Evolutionary conservation across 2,113 vertebrate genomes (phyloP).

Genomic region (Zosterops japonicus): DNA sequence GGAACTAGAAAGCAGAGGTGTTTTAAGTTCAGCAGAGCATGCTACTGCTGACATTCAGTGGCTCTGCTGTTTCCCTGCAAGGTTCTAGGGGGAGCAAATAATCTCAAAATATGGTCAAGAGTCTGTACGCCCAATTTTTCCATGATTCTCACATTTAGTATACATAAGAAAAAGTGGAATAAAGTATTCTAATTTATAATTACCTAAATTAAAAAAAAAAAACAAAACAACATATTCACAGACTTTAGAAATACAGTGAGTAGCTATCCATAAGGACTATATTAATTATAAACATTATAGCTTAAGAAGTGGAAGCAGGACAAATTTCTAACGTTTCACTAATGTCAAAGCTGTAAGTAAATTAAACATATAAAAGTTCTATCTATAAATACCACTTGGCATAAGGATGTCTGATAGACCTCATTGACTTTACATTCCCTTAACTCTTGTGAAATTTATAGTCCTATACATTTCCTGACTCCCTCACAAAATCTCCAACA

Average conservation of each 20-base stretch:
- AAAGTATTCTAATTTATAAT: not conserved
- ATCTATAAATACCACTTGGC: not conserved
- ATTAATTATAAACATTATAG: not conserved
- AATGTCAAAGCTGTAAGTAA: not conserved
- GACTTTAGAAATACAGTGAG: not conserved
- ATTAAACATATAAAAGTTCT: not conserved
- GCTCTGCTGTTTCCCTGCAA: not conserved
- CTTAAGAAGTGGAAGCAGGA: not conserved
- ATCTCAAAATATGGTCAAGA: slow-evolving; percentile 1
- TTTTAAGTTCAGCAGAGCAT: slow-evolving; percentile 60
- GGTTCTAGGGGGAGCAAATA: not conserved
- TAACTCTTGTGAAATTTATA: not conserved
- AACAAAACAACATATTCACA: not conserved
- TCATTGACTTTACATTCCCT: not conserved
- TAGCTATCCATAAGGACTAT: not conserved
- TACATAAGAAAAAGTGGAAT: not conserved
- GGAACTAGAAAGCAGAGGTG: slow-evolving; percentile 56
- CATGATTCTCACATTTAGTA: not conserved
- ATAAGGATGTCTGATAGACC: not conserved
- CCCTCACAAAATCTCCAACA: not conserved
- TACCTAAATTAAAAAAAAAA: not conserved
- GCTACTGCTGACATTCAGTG: not conserved
- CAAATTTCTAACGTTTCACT: not conserved
- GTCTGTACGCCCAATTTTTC: not conserved
- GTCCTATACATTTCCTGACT: not conserved